Evolutionary conservation across 2,888 invertebrate species (phyloP), one percentile per base, ranked within the genome.

Genomic region (Myathropa florea): DNA sequence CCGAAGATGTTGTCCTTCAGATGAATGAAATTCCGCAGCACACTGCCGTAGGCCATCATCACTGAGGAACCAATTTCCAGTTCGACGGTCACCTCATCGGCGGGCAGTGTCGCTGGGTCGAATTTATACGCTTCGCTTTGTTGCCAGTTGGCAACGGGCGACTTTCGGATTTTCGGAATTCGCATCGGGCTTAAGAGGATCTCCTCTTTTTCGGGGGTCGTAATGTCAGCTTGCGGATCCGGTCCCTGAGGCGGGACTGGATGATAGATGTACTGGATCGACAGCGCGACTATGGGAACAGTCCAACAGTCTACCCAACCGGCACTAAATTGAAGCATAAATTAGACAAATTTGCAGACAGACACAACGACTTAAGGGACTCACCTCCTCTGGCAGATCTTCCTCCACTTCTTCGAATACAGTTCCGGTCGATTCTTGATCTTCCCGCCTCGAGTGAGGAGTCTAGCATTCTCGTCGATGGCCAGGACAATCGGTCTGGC

Each of bases 221-320:
- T 97, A 28, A 98, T 97, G 90, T 98, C 97, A 0, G 98, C 97
- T 93, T 97, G 97, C 0, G 97, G 97, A 88, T 96, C 95, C 0
- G 97, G 97, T 0, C 97, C 97, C 57, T 97, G 92, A 0, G 97
- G 96, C 3, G 98, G 98, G 90, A 97, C 96, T 0, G 98, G 98
- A 92, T 99, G 98, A 92, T 98, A 99, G 23, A 95, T 95, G 92
- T 98, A 99, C 86, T 96, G 95, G 70, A 99, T 97, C 89, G 97
- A 97, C 23, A 99, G 93, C 0, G 98, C 98, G 4, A 98, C 97
- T 87, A 98, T 98, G 0, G 98, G 98, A 6, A 98, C 98, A 63
- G 97, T 97, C 98, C 98, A 98, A 91, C 98, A 98, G 91, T 98
- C 98, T 0, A 98, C 95, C 99, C 99, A 99, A 2, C 98, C 98